Percentiles rank a stretch among this genome's conserved stretches.
Conservation (phyloP, 2,113 vertebrate genomes). For the Todiramphus saurophagus region DNA sequence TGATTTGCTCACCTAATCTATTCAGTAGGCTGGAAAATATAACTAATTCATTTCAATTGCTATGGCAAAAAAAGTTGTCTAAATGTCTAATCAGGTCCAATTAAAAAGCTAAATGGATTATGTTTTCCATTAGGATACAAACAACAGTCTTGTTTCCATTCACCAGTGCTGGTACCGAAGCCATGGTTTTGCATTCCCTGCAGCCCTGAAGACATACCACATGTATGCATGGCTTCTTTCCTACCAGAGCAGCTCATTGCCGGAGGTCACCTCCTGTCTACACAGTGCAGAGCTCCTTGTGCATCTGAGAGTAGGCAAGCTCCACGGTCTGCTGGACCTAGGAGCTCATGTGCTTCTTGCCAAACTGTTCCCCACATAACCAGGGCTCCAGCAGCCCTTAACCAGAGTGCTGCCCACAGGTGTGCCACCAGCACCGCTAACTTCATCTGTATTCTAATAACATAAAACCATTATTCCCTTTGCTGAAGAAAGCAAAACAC, state of each 20-base stretch:
- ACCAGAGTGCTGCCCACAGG: neutral
- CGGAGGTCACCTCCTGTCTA: neutral
- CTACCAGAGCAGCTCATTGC: neutral
- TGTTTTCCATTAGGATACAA: neutral
- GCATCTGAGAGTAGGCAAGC: too few relatives aligned
- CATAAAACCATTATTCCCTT: neutral
- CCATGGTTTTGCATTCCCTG: rapidly evolving
- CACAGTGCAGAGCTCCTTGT: neutral
- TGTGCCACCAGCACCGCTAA: neutral
- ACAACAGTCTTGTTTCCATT: neutral
- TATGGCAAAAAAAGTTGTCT: neutral
- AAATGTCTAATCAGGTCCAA: neutral
- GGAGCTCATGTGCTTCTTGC: neutral
- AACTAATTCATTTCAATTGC: neutral
- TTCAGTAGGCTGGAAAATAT: slow-evolving; percentile 23
- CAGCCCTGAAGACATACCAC: neutral
- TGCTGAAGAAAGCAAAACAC: neutral
- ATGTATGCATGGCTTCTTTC: rapidly evolving
- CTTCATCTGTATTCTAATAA: neutral
- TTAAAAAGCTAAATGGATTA: neutral
- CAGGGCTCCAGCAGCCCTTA: neutral
- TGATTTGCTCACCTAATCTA: neutral
- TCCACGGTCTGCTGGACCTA: neutral
- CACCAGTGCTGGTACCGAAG: neutral
- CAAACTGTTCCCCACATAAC: neutral